Percentiles rank a stretch among this genome's conserved stretches.
phyloP scores from a whole-genome alignment of 2,888 invertebrate species.

The Limnephilus marmoratus region DNA sequence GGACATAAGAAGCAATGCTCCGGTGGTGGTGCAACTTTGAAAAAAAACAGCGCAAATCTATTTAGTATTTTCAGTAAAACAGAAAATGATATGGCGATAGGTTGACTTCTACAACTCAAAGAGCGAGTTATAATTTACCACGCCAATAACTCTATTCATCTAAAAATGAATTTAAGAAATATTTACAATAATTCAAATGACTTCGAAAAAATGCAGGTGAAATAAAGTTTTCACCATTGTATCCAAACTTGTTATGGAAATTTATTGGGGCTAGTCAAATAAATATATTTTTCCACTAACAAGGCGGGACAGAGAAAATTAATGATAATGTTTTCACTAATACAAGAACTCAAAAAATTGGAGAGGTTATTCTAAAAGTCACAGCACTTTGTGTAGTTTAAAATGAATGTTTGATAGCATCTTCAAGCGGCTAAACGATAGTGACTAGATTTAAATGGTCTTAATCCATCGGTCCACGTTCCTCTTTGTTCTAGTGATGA shows the following conservation, averaged over 20 bases:
- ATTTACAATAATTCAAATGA: too few species aligned
- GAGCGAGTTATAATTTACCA: too few species aligned
- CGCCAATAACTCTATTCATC: too few species aligned
- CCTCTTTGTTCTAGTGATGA: slow-evolving; percentile 72
- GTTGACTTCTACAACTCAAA: neutral
- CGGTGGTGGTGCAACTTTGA: neutral
- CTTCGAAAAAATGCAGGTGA: too few species aligned
- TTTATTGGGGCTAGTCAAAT: neutral
- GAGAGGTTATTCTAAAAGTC: neutral
- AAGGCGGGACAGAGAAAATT: neutral
- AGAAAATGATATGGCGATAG: neutral
- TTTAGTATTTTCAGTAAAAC: too few species aligned
- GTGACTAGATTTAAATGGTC: slow-evolving; percentile 67
- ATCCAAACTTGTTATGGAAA: too few species aligned
- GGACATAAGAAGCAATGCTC: neutral
- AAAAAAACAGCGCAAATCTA: neutral
- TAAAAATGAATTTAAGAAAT: too few species aligned
- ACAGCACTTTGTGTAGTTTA: neutral
- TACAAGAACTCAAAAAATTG: neutral
- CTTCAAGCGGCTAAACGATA: neutral
- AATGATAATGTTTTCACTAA: neutral
- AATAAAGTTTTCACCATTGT: too few species aligned
- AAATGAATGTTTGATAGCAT: neutral
- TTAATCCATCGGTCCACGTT: slow-evolving; percentile 73
- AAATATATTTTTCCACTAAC: neutral